Percentiles rank a stretch among this genome's conserved stretches.
These are phyloP conservation scores for Callimorpha dominula DNA, from an alignment of 2,888 invertebrate species.

Conservation along the genomic window DNA sequence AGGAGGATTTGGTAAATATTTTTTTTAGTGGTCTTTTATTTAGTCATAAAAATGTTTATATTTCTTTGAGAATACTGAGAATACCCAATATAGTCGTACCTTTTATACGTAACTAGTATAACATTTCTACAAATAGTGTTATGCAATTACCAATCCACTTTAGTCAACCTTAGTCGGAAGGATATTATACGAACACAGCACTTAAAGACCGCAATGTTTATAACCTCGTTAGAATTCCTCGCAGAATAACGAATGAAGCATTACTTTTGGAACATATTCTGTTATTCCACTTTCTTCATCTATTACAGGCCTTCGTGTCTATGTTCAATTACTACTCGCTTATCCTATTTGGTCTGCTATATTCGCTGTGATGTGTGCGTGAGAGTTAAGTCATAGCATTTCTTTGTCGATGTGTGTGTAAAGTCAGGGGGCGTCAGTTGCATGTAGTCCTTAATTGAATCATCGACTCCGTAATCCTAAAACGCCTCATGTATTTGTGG, in stretches of 20 bases:
- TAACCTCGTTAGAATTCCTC: neutral
- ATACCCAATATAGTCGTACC: too few relatives aligned
- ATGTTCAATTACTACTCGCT: neutral
- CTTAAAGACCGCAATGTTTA: neutral
- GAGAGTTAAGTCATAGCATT: neutral
- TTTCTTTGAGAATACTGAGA: too few relatives aligned
- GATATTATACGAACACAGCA: neutral
- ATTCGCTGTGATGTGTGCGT: neutral
- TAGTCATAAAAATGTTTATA: neutral
- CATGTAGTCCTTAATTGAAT: conserved; percentile 41
- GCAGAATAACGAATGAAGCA: neutral
- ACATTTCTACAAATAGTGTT: too few relatives aligned
- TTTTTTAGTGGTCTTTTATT: neutral
- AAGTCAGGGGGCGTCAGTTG: conserved; percentile 16
- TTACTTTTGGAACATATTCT: neutral
- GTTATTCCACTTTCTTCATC: neutral
- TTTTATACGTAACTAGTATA: too few relatives aligned
- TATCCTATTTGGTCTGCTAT: neutral
- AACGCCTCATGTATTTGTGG: conserved; percentile 36
- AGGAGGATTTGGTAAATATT: neutral
- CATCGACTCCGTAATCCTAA: conserved; percentile 41
- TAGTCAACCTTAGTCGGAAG: neutral
- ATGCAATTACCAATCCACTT: neutral
- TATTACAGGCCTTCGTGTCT: neutral
- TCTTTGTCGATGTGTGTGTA: conserved; percentile 3